Evolutionary conservation across 2,797 vertebrate genomes (phyloP).

Genomic region (Xiphophorus birchmanni): DNA sequence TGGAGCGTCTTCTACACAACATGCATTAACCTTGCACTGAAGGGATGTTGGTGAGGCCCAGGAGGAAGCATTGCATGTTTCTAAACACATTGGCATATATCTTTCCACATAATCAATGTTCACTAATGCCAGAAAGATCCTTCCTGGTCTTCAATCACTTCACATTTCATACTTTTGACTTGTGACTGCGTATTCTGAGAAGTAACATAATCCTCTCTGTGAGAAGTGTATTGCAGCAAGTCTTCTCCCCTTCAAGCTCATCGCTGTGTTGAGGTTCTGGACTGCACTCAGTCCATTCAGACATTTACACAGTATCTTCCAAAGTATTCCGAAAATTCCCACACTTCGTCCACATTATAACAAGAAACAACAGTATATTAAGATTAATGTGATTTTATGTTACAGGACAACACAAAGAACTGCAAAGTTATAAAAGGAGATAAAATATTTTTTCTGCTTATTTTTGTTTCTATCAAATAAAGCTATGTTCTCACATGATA

Average conservation of each 20-base stretch:
- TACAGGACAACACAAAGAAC: too few species aligned
- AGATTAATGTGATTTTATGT: background rate
- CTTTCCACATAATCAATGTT: background rate
- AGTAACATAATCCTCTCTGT: constrained; percentile 29
- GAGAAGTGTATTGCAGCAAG: constrained; percentile 7
- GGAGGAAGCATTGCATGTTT: background rate
- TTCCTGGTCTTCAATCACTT: background rate
- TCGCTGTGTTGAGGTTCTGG: background rate
- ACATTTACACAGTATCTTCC: background rate
- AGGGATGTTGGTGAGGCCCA: constrained; percentile 18
- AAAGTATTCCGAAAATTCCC: background rate
- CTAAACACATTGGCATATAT: background rate
- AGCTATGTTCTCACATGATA: background rate
- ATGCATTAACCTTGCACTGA: constrained; percentile 16
- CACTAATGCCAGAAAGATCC: constrained; percentile 8
- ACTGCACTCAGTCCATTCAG: background rate
- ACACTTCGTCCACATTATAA: background rate
- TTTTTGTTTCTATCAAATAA: background rate
- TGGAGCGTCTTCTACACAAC: constrained; percentile 12
- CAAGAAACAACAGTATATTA: background rate
- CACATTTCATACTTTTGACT: constrained; percentile 19
- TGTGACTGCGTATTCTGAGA: background rate
- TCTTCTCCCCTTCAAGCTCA: background rate
- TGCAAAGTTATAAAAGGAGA: too few species aligned
- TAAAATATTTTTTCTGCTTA: background rate